Evolutionary conservation across 2,113 vertebrate species (phyloP).

Genomic region (Platycercus adscitus): DNA sequence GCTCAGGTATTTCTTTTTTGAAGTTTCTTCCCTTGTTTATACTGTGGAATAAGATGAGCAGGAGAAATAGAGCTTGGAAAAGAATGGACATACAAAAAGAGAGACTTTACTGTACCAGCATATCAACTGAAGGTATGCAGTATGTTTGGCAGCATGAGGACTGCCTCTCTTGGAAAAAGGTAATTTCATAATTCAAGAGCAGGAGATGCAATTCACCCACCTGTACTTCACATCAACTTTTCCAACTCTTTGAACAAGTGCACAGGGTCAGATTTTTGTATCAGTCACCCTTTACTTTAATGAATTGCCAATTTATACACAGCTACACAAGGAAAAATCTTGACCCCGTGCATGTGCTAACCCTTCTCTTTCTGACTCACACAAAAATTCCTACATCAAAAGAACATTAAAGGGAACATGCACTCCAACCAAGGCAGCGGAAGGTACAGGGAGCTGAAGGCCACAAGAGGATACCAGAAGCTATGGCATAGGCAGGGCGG

Average conservation of each 20-base stretch:
- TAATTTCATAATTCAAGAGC: neutral
- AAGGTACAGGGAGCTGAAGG: neutral
- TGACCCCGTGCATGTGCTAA: neutral
- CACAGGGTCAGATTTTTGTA: neutral
- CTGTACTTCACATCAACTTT: neutral
- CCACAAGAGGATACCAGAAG: neutral
- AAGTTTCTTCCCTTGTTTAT: neutral
- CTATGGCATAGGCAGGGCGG: neutral
- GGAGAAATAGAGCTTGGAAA: neutral
- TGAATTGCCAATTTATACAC: neutral
- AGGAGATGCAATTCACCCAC: neutral
- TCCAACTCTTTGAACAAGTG: neutral
- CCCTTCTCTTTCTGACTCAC: neutral
- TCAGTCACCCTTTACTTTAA: neutral
- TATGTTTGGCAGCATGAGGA: neutral
- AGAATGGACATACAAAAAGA: neutral
- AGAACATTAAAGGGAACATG: neutral
- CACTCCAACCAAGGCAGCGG: neutral
- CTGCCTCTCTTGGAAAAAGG: neutral
- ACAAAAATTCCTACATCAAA: neutral
- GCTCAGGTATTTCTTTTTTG: neutral
- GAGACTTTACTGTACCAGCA: neutral
- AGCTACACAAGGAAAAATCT: neutral
- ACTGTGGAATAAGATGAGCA: neutral
- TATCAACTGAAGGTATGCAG: neutral